phyloP scores from a whole-genome alignment of 64 coral and sea anemone species.

The Astreopora myriophthalma region DNA sequence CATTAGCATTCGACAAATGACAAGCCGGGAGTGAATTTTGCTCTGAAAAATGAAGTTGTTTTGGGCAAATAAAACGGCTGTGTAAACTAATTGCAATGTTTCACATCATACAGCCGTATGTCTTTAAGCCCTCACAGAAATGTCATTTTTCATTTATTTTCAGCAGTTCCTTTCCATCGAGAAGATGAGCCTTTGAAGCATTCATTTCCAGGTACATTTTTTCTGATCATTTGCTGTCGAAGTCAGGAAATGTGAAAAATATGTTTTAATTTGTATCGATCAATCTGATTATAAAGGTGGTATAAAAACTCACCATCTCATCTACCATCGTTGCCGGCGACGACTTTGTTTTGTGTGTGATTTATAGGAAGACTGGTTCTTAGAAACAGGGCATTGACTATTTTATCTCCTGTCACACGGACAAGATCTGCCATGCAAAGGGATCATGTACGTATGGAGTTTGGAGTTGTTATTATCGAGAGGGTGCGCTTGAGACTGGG shows the following conservation, averaged over 20 bases:
- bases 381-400: neutral
- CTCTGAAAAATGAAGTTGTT: too few relatives aligned
- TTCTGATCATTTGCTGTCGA: neutral
- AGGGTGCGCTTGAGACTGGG: too few relatives aligned
- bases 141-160: neutral
- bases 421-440: neutral
- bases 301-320: too few relatives aligned
- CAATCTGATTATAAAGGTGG: neutral
- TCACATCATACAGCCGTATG: too few relatives aligned
- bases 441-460: neutral
- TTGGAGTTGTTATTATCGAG: neutral
- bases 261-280: too few relatives aligned
- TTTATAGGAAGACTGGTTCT: neutral
- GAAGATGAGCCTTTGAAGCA: constrained; percentile 26
- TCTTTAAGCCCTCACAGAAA: neutral
- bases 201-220: neutral
- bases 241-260: neutral
- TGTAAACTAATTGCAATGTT: too few relatives aligned
- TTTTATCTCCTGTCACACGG: neutral
- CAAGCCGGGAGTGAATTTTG: too few relatives aligned
- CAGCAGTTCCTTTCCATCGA: neutral
- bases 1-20: too few relatives aligned
- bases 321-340: too few relatives aligned
- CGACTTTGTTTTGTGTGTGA: neutral
- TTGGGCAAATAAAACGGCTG: too few relatives aligned